Conservation (phyloP, 2,888 invertebrate genomes). For the Lasioglossum malachurum region DNA sequence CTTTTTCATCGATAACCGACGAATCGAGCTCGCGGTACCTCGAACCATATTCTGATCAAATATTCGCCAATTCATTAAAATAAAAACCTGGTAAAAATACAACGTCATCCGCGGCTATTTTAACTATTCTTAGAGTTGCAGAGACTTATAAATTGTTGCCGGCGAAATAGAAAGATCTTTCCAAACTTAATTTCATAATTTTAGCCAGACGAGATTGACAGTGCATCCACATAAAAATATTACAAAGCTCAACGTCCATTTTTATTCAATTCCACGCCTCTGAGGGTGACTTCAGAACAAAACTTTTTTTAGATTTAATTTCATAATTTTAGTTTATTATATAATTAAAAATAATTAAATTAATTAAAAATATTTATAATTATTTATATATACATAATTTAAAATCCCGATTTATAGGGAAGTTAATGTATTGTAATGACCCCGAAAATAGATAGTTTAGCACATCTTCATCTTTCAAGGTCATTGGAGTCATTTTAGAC, state of each 20-base stretch:
- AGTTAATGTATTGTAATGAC: too few relatives aligned
- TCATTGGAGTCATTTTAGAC: too few relatives aligned
- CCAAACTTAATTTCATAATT: neutral
- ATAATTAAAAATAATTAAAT: too few relatives aligned
- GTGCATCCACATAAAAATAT: neutral
- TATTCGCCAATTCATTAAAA: conserved; percentile 4
- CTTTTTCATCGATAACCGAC: conserved; percentile 25
- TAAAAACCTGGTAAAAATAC: too few relatives aligned
- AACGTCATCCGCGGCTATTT: conserved; percentile 5
- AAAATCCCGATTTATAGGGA: too few relatives aligned
- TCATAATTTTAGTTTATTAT: too few relatives aligned
- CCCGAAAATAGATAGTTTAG: too few relatives aligned
- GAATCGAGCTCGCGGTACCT: neutral
- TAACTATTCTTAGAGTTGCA: neutral
- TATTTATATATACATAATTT: too few relatives aligned
- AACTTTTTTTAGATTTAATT: too few relatives aligned
- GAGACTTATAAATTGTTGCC: neutral
- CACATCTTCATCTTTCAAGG: too few relatives aligned
- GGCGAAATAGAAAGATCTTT: neutral
- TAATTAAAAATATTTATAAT: too few relatives aligned
- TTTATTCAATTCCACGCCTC: neutral
- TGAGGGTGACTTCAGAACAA: too few relatives aligned
- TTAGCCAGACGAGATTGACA: neutral
- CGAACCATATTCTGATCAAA: neutral
- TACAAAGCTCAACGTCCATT: neutral